Percentiles rank a stretch among this genome's conserved stretches.
phyloP scores from a whole-genome alignment of 2,797 vertebrate genomes.

The Cirrhinus molitorella region DNA sequence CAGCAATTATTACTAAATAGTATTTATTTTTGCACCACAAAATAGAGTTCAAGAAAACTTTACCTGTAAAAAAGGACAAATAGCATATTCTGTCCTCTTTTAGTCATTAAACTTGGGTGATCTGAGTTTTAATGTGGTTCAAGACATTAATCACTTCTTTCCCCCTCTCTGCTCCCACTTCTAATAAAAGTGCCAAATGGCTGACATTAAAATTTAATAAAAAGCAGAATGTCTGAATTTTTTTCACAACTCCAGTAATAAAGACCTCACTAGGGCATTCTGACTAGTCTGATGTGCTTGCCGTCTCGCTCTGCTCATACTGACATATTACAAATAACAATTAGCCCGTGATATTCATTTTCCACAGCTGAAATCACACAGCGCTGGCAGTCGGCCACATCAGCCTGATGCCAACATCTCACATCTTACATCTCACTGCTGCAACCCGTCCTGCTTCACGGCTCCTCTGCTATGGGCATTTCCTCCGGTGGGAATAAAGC shows the following conservation, averaged over 20 bases:
- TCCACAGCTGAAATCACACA: slow-evolving; percentile 19
- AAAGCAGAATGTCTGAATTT: background rate
- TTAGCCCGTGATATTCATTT: background rate
- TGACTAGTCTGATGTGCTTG: background rate
- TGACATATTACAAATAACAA: slow-evolving; percentile 4
- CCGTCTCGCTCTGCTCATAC: background rate
- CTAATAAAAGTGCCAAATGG: background rate
- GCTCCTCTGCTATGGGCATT: background rate
- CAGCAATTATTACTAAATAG: background rate
- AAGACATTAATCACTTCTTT: background rate
- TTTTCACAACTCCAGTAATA: background rate
- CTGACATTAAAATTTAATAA: background rate
- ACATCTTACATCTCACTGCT: background rate
- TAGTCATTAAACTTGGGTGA: background rate
- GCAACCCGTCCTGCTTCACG: background rate
- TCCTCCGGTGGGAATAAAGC: background rate
- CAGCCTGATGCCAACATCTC: slow-evolving; percentile 1
- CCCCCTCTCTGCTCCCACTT: background rate
- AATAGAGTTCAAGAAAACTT: background rate
- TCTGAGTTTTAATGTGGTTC: background rate
- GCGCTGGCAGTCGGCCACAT: background rate
- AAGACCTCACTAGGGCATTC: background rate
- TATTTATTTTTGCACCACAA: background rate
- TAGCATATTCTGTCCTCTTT: background rate
- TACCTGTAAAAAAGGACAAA: background rate